Evolutionary conservation across 30 jellyfish, hydroid and myxozoan genomes (phyloP).

Genomic region (Aurelia sp.): DNA sequence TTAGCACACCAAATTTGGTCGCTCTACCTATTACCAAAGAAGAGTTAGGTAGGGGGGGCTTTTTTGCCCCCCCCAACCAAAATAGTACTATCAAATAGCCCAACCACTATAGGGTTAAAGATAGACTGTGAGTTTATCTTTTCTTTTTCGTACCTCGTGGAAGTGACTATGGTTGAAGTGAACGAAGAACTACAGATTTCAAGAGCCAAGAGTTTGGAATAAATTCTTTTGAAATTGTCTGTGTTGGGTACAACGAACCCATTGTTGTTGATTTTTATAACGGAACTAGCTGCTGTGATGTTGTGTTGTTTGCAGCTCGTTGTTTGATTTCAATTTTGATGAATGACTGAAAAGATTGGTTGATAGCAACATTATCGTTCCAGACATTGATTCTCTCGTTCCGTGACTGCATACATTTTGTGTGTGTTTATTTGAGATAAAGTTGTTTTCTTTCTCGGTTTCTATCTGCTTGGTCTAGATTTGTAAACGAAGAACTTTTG

Average conservation of each 20-base stretch:
- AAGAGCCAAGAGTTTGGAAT: background rate
- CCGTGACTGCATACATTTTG: slow-evolving; percentile 1
- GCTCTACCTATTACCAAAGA: no score
- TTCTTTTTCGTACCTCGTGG: background rate
- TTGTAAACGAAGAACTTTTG: background rate
- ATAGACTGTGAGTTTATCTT: slow-evolving; percentile 8
- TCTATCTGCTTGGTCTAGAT: background rate
- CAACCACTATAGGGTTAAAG: no score
- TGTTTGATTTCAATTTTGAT: background rate
- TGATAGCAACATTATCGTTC: background rate
- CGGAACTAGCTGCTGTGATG: background rate
- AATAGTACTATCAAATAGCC: no score
- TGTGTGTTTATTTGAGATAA: background rate
- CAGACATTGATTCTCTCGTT: background rate
- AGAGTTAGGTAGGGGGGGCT: no score
- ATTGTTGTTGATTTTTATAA: background rate
- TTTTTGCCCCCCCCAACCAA: no score
- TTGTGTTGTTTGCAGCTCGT: background rate
- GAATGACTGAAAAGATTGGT: background rate
- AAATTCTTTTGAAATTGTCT: slow-evolving; percentile 13
- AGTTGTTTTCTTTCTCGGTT: slow-evolving; percentile 16
- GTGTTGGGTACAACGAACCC: background rate
- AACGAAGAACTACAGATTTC: background rate
- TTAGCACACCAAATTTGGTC: no score
- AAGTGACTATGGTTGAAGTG: background rate